Conservation (phyloP, 1,140 invertebrate genomes). For the Conus betulinus region DNA sequence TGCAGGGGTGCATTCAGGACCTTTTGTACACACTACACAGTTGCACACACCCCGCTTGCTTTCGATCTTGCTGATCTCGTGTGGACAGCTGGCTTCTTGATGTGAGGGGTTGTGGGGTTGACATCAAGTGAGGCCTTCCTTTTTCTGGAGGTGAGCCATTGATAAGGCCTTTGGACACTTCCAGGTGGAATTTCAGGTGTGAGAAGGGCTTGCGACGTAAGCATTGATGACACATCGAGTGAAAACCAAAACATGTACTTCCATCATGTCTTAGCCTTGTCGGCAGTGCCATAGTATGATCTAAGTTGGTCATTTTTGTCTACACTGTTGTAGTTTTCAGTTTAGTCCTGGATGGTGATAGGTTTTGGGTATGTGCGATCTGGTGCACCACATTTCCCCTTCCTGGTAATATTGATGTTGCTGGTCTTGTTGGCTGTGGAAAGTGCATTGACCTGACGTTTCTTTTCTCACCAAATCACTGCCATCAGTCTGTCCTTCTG, state of each 20-base stretch:
- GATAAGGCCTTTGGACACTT: not conserved
- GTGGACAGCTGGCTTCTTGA: not conserved
- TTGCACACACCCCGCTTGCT: slow-evolving; percentile 3
- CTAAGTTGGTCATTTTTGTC: slow-evolving; percentile 22
- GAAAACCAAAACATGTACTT: slow-evolving; percentile 10
- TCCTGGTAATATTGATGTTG: not conserved
- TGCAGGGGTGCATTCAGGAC: not conserved
- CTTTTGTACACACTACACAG: not conserved
- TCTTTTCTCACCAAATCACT: not conserved
- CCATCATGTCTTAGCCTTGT: not conserved
- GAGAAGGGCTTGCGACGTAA: not conserved
- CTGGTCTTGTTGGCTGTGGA: not conserved
- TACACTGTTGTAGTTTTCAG: slow-evolving; percentile 1
- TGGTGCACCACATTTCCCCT: not conserved
- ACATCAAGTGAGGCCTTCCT: not conserved
- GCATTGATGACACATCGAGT: slow-evolving; percentile 14
- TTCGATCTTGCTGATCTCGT: not conserved
- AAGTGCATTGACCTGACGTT: not conserved
- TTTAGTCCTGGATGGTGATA: slow-evolving; percentile 1
- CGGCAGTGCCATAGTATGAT: not conserved
- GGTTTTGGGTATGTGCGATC: not conserved
- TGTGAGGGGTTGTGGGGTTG: not conserved
- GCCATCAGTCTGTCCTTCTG: not conserved
- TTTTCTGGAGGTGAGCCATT: not conserved
- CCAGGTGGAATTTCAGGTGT: slow-evolving; percentile 3